phyloP scores from a whole-genome alignment of 2,113 vertebrate genomes.

The Alosa alosa region DNA sequence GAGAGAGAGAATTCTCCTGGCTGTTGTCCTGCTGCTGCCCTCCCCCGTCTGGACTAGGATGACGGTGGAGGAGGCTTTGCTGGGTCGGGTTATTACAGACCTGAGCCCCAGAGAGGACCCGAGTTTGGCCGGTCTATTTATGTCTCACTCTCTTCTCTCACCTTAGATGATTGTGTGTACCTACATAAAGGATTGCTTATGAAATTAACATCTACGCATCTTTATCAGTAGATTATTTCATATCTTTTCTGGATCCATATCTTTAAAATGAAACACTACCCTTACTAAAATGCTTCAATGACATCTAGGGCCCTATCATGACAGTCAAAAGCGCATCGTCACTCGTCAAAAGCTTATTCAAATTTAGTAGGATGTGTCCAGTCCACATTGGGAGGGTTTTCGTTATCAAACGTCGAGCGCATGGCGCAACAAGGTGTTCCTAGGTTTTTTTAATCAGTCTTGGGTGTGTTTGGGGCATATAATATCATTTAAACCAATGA shows the following conservation, averaged over 20 bases:
- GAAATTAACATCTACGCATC: background rate
- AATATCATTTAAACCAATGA: too few species aligned
- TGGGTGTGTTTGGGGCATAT: too few species aligned
- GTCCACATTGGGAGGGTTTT: too few species aligned
- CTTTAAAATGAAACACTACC: background rate
- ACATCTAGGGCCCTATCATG: too few species aligned
- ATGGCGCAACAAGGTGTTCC: too few species aligned
- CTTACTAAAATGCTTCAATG: background rate
- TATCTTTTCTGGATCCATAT: too few species aligned
- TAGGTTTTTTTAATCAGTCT: too few species aligned
- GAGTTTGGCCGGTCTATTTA: background rate
- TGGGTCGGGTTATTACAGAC: background rate
- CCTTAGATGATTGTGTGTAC: background rate
- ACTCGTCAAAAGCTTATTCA: too few species aligned
- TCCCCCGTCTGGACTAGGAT: background rate
- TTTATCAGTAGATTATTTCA: too few species aligned
- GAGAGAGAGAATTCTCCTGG: background rate
- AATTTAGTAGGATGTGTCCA: too few species aligned
- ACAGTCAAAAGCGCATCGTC: too few species aligned
- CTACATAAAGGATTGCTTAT: background rate
- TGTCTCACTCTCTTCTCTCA: background rate
- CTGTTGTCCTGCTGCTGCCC: background rate
- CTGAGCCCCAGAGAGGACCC: background rate
- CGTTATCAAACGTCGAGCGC: too few species aligned
- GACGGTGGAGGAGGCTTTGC: background rate